Base-by-base conservation (phyloP, 1,140 invertebrate genomes). In the Drosophila watanabei region DNA sequence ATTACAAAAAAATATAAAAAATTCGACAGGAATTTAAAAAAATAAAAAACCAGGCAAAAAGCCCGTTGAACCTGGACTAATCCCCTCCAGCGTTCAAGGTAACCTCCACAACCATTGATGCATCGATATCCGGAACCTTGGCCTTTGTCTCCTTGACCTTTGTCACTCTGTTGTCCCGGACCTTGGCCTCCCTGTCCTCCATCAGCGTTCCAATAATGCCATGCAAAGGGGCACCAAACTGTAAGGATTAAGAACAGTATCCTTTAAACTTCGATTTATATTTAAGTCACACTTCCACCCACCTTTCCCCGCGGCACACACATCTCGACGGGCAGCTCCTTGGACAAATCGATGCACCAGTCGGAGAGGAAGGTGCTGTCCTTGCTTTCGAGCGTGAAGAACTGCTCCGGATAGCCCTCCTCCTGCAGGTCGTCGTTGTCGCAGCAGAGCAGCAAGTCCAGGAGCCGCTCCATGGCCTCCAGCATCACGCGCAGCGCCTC, bases 321-420 rank as follows among this genome's bases (percentile, higher is more conserved):
- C 33, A 56, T 20, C 4, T 7, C 35, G 0, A 13, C 11, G 1
- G 60, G 45, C 30, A 62, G 30, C 20, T 28, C 8, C 1, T 6
- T 13, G 14, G 35, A 41, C 13, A 76, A 13, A 18, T 71, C 59
- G 16, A 4, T 11, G 43, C 37, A 52, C 60, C 45, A 37, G 6
- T 35, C 11, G 20, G 18, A 18, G 30, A 62, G 20, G 16, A 24
- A 56, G 3, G 5, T 16, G 28, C 13, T 20, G 8, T 56, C 18
- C 1, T 2, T 6, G 1, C 2, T 30, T 1, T 33, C 11, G 10
- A 57, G 48, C 4, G 35, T 0, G 7, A 76, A 76, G 7, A 76
- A 72, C 1, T 76, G 43, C 2, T 63, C 10, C 9, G 68, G 68
- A 58, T 72, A 76, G 32, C 68, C 73, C 2, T 5, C 45, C 8